Conservation (phyloP, 2,113 vertebrate species). For the Brachyhypopomus gauderio region DNA sequence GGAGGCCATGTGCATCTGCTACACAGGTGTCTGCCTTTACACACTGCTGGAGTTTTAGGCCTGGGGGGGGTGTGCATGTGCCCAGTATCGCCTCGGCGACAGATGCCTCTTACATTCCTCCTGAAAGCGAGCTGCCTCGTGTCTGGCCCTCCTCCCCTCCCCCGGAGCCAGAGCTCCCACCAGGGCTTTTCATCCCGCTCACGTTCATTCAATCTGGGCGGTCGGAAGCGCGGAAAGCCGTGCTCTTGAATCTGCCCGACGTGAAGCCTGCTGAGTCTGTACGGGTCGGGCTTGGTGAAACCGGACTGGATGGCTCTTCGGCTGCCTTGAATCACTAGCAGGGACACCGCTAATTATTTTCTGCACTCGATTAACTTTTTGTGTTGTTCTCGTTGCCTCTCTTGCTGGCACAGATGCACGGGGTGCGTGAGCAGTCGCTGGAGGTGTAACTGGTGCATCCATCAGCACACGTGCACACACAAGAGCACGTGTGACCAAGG, state of each 20-base stretch:
- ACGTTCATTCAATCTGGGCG: constrained; percentile 26
- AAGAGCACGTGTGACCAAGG: constrained; percentile 82
- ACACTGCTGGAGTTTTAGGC: too few relatives aligned
- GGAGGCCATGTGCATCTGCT: too few relatives aligned
- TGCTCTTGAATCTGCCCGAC: not conserved
- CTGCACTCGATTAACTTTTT: too few relatives aligned
- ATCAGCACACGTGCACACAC: constrained; percentile 91
- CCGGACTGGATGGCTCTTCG: constrained; percentile 18
- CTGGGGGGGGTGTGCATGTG: too few relatives aligned
- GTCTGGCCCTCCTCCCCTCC: not conserved
- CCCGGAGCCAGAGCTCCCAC: constrained; percentile 18
- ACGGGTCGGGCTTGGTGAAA: constrained; percentile 11
- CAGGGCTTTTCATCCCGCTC: constrained; percentile 18
- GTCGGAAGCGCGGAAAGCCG: constrained; percentile 14
- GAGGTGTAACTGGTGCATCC: constrained; percentile 96
- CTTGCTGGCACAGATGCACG: constrained; percentile 79
- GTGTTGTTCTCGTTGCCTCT: not conserved
- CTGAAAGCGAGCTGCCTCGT: not conserved
- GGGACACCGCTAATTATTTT: too few relatives aligned
- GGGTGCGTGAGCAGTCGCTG: constrained; percentile 92
- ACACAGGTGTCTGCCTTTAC: too few relatives aligned
- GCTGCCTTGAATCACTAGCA: not conserved
- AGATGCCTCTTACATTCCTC: constrained; percentile 45
- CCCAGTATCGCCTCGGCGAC: too few relatives aligned
- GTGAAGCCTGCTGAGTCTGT: not conserved